These are phyloP conservation scores for Asteroscopus sphinx DNA, from an alignment of 2,888 invertebrate genomes.

Conservation along the genomic window DNA sequence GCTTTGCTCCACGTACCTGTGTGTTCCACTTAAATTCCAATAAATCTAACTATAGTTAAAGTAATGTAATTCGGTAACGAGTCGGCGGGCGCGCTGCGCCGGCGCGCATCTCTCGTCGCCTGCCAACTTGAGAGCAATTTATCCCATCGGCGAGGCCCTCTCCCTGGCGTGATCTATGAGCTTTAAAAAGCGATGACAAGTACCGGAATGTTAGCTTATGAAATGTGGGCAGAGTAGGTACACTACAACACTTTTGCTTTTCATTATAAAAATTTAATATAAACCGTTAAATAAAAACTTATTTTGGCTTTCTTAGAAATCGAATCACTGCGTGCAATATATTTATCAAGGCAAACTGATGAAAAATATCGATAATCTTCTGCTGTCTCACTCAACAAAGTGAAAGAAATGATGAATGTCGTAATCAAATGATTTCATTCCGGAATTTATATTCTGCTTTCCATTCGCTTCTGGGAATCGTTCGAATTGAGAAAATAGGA, in stretches of 20 bases:
- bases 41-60: constrained; percentile 76
- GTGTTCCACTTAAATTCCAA: constrained; percentile 69
- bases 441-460: constrained; percentile 45
- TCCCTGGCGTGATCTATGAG: constrained; percentile 75
- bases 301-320: constrained; percentile 44
- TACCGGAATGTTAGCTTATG: constrained; percentile 54
- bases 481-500: constrained; percentile 29
- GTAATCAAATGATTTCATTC: constrained; percentile 53
- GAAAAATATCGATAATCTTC: constrained; percentile 41
- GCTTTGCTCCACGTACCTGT: constrained; percentile 45
- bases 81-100: constrained; percentile 55
- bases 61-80: constrained; percentile 65
- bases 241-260: constrained; percentile 43
- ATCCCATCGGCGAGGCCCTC: constrained; percentile 73
- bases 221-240: constrained; percentile 53
- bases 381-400: constrained; percentile 44
- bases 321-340: constrained; percentile 49
- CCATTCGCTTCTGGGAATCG: constrained; percentile 40
- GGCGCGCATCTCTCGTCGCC: constrained; percentile 77
- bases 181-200: constrained; percentile 80
- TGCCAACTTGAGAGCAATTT: constrained; percentile 79
- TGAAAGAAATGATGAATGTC: constrained; percentile 52
- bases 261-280: constrained; percentile 25
- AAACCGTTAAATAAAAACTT: constrained; percentile 50
- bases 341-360: constrained; percentile 39